Conservation (phyloP, 2,797 vertebrate genomes). For the Falco rusticolus region DNA sequence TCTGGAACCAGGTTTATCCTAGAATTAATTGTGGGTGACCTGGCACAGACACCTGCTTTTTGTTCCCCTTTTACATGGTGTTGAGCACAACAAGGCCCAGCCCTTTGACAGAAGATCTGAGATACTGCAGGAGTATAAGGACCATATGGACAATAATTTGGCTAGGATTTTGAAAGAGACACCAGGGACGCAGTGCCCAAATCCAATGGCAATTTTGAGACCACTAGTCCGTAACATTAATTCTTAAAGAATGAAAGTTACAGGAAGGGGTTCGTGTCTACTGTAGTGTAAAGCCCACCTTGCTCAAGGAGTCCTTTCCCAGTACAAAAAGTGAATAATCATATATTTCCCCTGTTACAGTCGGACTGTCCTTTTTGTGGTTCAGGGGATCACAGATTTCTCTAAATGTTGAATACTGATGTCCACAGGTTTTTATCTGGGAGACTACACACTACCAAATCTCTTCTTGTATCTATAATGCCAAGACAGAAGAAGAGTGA, state of each 20-base stretch:
- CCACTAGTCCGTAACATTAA: not conserved
- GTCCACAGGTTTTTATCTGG: not conserved
- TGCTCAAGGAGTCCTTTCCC: not conserved
- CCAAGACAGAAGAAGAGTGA: not conserved
- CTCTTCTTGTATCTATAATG: not conserved
- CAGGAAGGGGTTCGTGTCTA: not conserved
- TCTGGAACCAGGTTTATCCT: not conserved
- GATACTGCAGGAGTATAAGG: not conserved
- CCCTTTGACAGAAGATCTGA: not conserved
- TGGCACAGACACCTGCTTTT: not conserved
- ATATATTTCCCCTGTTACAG: not conserved
- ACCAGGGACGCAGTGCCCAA: not conserved
- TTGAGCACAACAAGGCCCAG: not conserved
- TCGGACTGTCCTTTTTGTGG: not conserved
- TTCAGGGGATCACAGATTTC: not conserved
- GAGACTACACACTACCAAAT: not conserved
- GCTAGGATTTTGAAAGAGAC: not conserved
- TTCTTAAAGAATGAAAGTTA: not conserved
- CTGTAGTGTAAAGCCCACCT: not conserved
- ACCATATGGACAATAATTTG: not conserved
- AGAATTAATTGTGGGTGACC: not conserved
- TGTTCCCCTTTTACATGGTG: not conserved
- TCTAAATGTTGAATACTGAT: not conserved
- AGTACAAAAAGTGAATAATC: not conserved
- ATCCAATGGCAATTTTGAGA: not conserved